Conservation (phyloP, 2,113 vertebrate species). For the Hystrix cristata region DNA sequence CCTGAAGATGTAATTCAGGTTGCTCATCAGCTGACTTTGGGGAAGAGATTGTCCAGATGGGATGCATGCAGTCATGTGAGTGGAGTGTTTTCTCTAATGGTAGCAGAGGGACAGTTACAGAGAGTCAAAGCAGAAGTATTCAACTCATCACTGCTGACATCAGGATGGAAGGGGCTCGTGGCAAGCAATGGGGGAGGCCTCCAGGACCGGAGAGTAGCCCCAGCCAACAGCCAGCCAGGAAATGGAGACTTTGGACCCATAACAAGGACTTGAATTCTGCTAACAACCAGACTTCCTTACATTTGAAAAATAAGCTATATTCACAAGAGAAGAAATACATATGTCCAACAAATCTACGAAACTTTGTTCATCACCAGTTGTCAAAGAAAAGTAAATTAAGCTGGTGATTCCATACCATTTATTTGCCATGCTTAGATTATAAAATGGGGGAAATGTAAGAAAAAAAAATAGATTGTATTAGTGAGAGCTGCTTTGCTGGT, state of each 20-base stretch:
- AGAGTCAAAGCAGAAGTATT: background rate
- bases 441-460: background rate
- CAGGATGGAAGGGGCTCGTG: background rate
- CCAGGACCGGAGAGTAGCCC: background rate
- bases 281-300: background rate
- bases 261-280: background rate
- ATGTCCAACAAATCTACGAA: background rate
- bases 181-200: background rate
- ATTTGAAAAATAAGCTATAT: background rate
- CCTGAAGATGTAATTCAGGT: background rate
- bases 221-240: background rate
- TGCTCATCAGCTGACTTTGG: background rate
- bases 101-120: background rate
- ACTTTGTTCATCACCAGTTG: background rate
- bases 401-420: background rate
- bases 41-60: background rate
- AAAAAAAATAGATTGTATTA: background rate
- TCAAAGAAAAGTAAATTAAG: constrained; percentile 19
- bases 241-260: background rate
- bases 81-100: background rate
- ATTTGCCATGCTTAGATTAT: background rate
- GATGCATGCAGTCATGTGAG: background rate
- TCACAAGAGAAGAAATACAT: constrained; percentile 25
- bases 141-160: background rate
- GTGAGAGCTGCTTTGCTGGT: background rate